Evolutionary conservation across 2,888 invertebrate species (phyloP).

Genomic region (Branchipolynoe longqiensis): DNA sequence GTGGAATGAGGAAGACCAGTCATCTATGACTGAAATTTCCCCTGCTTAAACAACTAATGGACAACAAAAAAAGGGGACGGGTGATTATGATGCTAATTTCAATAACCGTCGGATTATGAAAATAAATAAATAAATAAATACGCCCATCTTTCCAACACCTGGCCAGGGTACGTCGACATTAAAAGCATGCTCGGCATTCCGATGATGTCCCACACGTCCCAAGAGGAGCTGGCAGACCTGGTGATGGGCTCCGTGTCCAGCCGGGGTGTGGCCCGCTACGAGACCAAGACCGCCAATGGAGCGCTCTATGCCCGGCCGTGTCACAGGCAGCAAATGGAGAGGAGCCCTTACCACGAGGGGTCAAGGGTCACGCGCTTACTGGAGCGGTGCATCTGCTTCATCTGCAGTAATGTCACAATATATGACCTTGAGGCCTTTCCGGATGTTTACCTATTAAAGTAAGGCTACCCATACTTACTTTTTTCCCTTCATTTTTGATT

Average conservation of each 20-base stretch:
- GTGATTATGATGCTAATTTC: too few species aligned
- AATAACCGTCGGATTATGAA: too few species aligned
- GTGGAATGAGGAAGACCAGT: too few species aligned
- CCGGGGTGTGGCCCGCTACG: slow-evolving; percentile 72
- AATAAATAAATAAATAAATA: too few species aligned
- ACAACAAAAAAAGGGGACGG: too few species aligned
- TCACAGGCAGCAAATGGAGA: slow-evolving; percentile 76
- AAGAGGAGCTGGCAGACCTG: slow-evolving; percentile 71
- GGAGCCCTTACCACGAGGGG: slow-evolving; percentile 76
- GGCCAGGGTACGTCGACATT: slow-evolving; percentile 77
- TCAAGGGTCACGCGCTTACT: slow-evolving; percentile 73
- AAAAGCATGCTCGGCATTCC: slow-evolving; percentile 70
- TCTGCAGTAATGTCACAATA: slow-evolving; percentile 71
- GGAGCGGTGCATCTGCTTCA: slow-evolving; percentile 70
- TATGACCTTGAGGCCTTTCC: slow-evolving; percentile 78
- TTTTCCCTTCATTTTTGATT: too few species aligned
- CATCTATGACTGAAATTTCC: too few species aligned
- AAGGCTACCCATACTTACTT: too few species aligned
- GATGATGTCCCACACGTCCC: slow-evolving; percentile 71
- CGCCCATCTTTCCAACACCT: too few species aligned
- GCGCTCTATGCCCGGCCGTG: slow-evolving; percentile 72
- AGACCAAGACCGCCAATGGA: slow-evolving; percentile 70
- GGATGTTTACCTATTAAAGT: slow-evolving; percentile 78
- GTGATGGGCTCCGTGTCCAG: slow-evolving; percentile 70
- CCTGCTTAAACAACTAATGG: too few species aligned